phyloP scores from a whole-genome alignment of 2,113 vertebrate genomes.

The Vanacampus margaritifer region DNA sequence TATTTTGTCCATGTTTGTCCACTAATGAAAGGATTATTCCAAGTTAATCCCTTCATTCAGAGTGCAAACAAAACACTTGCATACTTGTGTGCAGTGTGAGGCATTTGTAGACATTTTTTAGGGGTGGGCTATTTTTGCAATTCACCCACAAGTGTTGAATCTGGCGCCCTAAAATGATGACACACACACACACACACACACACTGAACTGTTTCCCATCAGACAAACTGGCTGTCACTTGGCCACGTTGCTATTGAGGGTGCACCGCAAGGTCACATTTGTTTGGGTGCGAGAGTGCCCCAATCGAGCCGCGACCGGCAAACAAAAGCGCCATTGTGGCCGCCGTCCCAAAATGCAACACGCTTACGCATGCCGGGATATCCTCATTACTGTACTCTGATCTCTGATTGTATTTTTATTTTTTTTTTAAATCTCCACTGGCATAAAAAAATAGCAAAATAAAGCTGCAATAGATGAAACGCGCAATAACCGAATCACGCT shows the following conservation, averaged over 20 bases:
- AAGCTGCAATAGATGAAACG: neutral
- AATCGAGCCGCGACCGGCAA: slow-evolving; percentile 31
- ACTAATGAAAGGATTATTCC: slow-evolving; percentile 22
- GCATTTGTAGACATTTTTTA: slow-evolving; percentile 10
- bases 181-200: neutral
- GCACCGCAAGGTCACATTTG: neutral
- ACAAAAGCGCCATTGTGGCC: slow-evolving; percentile 46
- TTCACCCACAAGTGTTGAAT: slow-evolving; percentile 24
- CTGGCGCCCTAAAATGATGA: neutral
- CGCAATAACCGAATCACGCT: too few relatives aligned
- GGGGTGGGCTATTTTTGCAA: slow-evolving; percentile 41
- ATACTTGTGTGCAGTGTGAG: neutral
- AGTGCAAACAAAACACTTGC: slow-evolving; percentile 12
- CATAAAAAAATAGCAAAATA: too few relatives aligned
- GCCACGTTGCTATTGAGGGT: neutral
- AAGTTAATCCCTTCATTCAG: slow-evolving; percentile 37
- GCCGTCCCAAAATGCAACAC: slow-evolving; percentile 5
- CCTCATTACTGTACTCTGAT: neutral
- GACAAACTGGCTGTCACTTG: neutral
- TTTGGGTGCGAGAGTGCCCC: slow-evolving; percentile 13
- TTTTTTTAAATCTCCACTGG: too few relatives aligned
- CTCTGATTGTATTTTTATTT: neutral
- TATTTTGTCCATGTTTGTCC: slow-evolving; percentile 6
- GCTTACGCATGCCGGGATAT: neutral
- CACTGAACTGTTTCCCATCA: neutral